Conservation (phyloP, 1,140 invertebrate genomes). For the Leptestheria dahalacensis region DNA sequence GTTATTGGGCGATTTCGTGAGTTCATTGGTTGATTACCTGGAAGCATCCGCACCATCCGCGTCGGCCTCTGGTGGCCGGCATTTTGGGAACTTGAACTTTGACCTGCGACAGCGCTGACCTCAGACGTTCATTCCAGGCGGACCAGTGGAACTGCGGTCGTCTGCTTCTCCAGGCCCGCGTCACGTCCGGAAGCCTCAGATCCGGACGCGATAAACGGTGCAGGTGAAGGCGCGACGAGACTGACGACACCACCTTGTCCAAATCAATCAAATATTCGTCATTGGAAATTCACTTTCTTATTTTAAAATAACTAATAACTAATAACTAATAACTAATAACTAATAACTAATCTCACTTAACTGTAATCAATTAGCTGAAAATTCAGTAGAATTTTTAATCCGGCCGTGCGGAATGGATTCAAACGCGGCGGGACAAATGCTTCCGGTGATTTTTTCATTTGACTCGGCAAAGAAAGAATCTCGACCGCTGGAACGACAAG, state of each 20-base stretch:
- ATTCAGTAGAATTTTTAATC: too few species aligned
- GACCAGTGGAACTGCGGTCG: conserved; percentile 3
- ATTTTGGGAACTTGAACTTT: conserved; percentile 14
- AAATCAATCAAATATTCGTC: neutral
- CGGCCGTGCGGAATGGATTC: too few species aligned
- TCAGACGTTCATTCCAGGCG: neutral
- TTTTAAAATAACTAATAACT: too few species aligned
- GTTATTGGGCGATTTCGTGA: neutral
- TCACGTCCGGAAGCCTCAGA: conserved; percentile 5
- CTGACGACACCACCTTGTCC: conserved; percentile 9
- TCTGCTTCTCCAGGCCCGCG: conserved; percentile 1
- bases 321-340: too few species aligned
- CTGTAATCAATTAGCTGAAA: too few species aligned
- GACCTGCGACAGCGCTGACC: conserved; percentile 5
- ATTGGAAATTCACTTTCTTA: conserved; percentile 1
- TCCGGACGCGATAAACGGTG: conserved; percentile 13
- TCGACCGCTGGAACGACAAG: too few species aligned
- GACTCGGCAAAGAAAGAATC: too few species aligned
- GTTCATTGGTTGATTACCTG: conserved; percentile 30
- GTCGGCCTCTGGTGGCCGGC: conserved; percentile 32
- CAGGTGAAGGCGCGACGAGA: conserved; percentile 15
- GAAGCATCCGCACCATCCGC: conserved; percentile 43
- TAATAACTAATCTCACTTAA: too few species aligned
- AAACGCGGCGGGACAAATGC: too few species aligned
- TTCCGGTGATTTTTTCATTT: too few species aligned